A percentile compares a stretch with the other conserved stretches of the same genome.
phyloP scores from a whole-genome alignment of 2,888 invertebrate genomes.

The Caenorhabditis sinica region DNA sequence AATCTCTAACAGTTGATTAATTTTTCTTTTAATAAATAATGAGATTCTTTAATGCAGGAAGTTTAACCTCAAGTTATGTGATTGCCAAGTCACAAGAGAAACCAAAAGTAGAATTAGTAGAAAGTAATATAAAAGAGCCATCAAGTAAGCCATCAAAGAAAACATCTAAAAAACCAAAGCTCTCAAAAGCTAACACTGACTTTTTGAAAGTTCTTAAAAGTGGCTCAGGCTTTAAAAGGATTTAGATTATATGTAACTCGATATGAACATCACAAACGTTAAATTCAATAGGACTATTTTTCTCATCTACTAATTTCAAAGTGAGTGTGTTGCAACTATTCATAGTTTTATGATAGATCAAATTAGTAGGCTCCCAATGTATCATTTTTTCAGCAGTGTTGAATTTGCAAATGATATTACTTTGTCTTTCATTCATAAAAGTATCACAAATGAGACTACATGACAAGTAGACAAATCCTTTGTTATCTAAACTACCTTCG shows the following conservation, averaged over 20 bases:
- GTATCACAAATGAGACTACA: slow-evolving; percentile 39
- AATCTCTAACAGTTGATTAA: slow-evolving; percentile 25
- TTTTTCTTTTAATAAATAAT: slow-evolving; percentile 23
- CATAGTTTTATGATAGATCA: slow-evolving; percentile 20
- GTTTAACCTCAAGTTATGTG: slow-evolving; percentile 32
- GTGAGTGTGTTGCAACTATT: slow-evolving; percentile 21
- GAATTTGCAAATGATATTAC: slow-evolving; percentile 38
- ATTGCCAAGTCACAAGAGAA: slow-evolving; percentile 59
- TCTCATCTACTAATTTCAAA: slow-evolving; percentile 16
- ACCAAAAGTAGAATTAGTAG: slow-evolving; percentile 58
- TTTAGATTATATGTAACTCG: slow-evolving; percentile 44
- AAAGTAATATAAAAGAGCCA: too few relatives aligned
- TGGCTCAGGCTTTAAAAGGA: slow-evolving; percentile 44
- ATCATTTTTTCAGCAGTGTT: not conserved
- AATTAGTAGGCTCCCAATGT: slow-evolving; percentile 21
- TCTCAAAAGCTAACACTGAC: slow-evolving; percentile 15
- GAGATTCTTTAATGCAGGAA: slow-evolving; percentile 37
- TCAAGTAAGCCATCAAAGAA: too few relatives aligned
- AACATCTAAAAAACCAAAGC: slow-evolving; percentile 8
- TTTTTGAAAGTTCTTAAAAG: slow-evolving; percentile 36
- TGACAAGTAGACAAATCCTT: slow-evolving; percentile 25
- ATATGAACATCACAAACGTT: slow-evolving; percentile 35
- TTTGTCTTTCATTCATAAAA: slow-evolving; percentile 20
- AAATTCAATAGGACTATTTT: slow-evolving; percentile 14
- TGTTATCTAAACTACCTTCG: not conserved